Percentiles rank a stretch among this genome's conserved stretches.
phyloP scores from a whole-genome alignment of 2,113 vertebrate species.

The Raja brachyura region DNA sequence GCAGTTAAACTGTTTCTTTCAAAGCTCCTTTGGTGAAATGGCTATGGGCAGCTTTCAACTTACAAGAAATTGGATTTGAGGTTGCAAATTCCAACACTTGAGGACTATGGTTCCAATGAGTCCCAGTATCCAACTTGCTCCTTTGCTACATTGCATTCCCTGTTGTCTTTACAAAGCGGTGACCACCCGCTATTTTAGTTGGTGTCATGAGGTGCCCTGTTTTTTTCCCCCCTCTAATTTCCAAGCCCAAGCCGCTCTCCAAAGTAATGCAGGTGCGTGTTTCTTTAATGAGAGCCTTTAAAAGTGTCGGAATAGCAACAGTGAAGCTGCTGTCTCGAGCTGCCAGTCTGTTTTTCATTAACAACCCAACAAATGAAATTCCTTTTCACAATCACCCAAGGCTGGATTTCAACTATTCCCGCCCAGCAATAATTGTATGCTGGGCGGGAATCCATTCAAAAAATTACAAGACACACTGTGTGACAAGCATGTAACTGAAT shows the following conservation, averaged over 20 bases:
- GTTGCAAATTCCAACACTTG: background rate
- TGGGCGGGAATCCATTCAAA: slow-evolving; percentile 65
- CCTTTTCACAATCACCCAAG: slow-evolving; percentile 67
- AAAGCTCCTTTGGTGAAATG: no score
- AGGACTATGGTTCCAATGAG: background rate
- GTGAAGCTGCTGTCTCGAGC: slow-evolving; percentile 67
- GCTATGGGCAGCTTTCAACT: no score
- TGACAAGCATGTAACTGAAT: slow-evolving; percentile 44
- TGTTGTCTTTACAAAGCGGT: background rate
- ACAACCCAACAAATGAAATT: slow-evolving; percentile 56
- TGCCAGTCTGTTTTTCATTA: slow-evolving; percentile 72
- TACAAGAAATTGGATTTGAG: no score
- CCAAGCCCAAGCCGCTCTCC: background rate
- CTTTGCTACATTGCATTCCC: background rate
- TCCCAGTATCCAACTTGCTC: background rate
- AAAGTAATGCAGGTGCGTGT: slow-evolving; percentile 34
- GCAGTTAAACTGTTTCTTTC: no score
- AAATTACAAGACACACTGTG: slow-evolving; percentile 42
- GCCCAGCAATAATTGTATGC: slow-evolving; percentile 66
- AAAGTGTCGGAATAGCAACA: slow-evolving; percentile 57
- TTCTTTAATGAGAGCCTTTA: slow-evolving; percentile 35
- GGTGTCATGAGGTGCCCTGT: background rate
- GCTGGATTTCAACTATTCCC: slow-evolving; percentile 61
- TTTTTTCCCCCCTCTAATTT: slow-evolving; percentile 1
- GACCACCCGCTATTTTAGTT: background rate